Base-by-base conservation (phyloP, 2,797 vertebrate species). In the Sebastes jordani region DNA sequence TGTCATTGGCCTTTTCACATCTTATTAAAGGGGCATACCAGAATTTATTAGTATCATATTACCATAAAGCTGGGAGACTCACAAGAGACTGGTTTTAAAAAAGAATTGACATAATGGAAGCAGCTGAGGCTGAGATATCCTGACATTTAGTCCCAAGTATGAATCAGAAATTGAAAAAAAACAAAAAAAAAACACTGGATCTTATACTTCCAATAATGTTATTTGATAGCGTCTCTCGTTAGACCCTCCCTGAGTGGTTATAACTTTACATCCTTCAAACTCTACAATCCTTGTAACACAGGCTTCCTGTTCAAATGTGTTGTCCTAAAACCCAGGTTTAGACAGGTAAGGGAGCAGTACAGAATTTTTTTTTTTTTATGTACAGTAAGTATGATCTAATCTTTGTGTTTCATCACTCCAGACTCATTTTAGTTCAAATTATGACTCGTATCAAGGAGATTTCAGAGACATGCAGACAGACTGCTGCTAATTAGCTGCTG, bases 401-500 rank as follows among this genome's bases (percentile, higher is more conserved):
- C 18, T 49, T 66, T 66, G 36, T 65, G 34, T 34, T 34, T 56
- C 2, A 58, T 69, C 30, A 30, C 7, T 46, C 11, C 5, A 68
- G 7, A 32, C 55, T 78, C 0, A 32, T 67, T 55, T 71, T 7
- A 29, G 27, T 42, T 71, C 4, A 23, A 55, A 23, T 49, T 52
- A 23, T 25, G 29, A 58, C 29, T 75, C 2, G 6, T 72, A 46
- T 63, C 36, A 65, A 27, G 18, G 4, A 27, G 63, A 74, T 54
- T 54, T 42, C 38, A 42, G 59, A 71, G 62, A 55, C 2, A 75
- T 54, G 63, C 36, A 69, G 55, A 32, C 38, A 27, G 73, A 72
- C 70, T 62, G 54, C 46, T 42, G 52, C 82, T 84, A 82, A 90
- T 89, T 80, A 83, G 86, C 71, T 46, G 23, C 80, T 81, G 60